Base-by-base conservation (phyloP, 2,797 vertebrate genomes). In the Steatocranus sp. region DNA sequence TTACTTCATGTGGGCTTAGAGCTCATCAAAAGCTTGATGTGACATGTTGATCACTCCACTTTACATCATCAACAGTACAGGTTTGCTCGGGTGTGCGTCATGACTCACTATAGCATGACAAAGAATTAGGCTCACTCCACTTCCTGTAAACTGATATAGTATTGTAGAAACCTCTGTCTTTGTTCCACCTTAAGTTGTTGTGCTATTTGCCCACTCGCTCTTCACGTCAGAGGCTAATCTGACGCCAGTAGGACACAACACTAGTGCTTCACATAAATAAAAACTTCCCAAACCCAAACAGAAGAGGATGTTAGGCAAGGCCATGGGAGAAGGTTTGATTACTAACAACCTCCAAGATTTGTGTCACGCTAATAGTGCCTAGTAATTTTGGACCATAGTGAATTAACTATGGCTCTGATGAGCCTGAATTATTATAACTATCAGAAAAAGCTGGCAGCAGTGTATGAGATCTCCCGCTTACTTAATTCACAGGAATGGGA, bases 201-300 rank as follows among this genome's bases (percentile, higher is more conserved):
- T 66, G 75, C 83, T 75, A 78, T 83, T 86, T 87, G 83, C 82
- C 83, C 53, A 2, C 30, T 5, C 7, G 10, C 58, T 78, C 70
- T 89, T 85, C 81, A 86, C 66, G 30, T 81, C 79, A 85, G 82
- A 82, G 58, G 56, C 51, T 53, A 56, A 78, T 84, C 77, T 92
- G 93, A 92, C 85, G 87, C 75, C 90, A 50, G 87, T 73, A 38
- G 80, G 86, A 90, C 81, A 83, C 86, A 86, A 87, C 91, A 83
- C 50, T 30, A 46, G 50, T 27, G 85, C 74, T 75, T 85, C 4
- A 1, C 76, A 86, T 94, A 94, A 95, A 94, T 90, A 93, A 81
- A 87, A 86, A 75, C 10, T 46, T 83, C 56, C 61, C 14, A 15
- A 92, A 92, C 77, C 89, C 84, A 94, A 94, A 95, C 92, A 95